Conservation (phyloP, 53 echinoderm and acorn worm species). For the Pentamera pediparva region DNA sequence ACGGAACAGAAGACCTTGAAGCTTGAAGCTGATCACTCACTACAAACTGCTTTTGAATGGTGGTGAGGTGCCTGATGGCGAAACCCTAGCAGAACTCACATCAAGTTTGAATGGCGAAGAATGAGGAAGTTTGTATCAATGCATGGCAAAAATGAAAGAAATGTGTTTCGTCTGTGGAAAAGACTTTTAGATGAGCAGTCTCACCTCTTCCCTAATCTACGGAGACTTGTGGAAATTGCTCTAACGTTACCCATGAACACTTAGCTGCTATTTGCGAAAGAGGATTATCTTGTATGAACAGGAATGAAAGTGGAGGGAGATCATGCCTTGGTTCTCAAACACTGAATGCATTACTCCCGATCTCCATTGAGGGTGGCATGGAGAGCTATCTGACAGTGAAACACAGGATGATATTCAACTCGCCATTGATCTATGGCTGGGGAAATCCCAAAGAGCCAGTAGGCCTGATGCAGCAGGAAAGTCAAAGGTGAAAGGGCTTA, state of each 20-base stretch:
- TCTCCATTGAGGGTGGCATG: neutral
- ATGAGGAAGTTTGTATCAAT: neutral
- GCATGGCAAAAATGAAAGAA: neutral
- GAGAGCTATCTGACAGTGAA: neutral
- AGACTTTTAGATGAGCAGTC: neutral
- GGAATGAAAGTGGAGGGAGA: too few relatives aligned
- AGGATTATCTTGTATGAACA: too few relatives aligned
- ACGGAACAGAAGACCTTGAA: neutral
- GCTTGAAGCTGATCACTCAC: neutral
- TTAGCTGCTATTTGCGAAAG: neutral
- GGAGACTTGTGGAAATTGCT: neutral
- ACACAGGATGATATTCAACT: neutral
- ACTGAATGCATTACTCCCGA: neutral
- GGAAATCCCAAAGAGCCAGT: neutral
- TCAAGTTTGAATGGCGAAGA: neutral
- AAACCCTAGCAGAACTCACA: neutral
- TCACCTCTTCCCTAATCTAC: too few relatives aligned
- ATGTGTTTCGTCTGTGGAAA: neutral
- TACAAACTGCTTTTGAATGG: neutral
- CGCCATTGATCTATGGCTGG: too few relatives aligned
- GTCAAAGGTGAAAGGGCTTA: too few relatives aligned
- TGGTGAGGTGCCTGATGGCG: neutral
- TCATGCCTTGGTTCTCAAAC: too few relatives aligned
- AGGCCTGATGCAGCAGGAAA: neutral
- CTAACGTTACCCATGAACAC: neutral